phyloP scores from a whole-genome alignment of 1,140 invertebrate species.

The Samia ricini region DNA sequence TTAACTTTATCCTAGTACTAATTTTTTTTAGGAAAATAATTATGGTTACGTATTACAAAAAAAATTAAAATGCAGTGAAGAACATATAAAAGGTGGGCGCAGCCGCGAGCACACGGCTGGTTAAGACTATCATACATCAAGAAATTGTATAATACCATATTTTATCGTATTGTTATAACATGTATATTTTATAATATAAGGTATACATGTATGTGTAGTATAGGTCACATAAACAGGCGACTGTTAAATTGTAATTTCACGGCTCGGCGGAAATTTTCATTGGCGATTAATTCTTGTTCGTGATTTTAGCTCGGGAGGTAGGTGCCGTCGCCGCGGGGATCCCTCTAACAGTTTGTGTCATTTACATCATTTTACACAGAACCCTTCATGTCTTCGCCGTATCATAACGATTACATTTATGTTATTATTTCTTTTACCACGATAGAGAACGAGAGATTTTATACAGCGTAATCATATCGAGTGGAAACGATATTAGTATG shows the following conservation, averaged over 20 bases:
- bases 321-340: slow-evolving; percentile 22
- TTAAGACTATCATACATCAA: too few species aligned
- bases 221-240: slow-evolving; percentile 50
- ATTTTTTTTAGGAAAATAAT: too few species aligned
- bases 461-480: not conserved
- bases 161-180: too few species aligned
- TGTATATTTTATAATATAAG: slow-evolving; percentile 10
- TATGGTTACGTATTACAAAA: too few species aligned
- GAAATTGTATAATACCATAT: too few species aligned
- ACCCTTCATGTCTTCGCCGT: slow-evolving; percentile 18
- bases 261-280: slow-evolving; percentile 65
- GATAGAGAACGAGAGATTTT: not conserved
- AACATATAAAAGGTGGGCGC: too few species aligned
- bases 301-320: slow-evolving; percentile 38
- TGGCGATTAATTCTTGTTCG: slow-evolving; percentile 59
- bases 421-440: slow-evolving; percentile 8
- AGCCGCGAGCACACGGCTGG: too few species aligned
- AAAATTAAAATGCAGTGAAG: too few species aligned
- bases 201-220: slow-evolving; percentile 4
- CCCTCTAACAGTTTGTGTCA: slow-evolving; percentile 24
- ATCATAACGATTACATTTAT: slow-evolving; percentile 25
- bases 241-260: slow-evolving; percentile 71
- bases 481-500: not conserved
- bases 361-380: slow-evolving; percentile 25
- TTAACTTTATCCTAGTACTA: too few species aligned